These are phyloP conservation scores for Uloborus plumipes DNA, from an alignment of 2,888 invertebrate genomes.

Conservation along the genomic window DNA sequence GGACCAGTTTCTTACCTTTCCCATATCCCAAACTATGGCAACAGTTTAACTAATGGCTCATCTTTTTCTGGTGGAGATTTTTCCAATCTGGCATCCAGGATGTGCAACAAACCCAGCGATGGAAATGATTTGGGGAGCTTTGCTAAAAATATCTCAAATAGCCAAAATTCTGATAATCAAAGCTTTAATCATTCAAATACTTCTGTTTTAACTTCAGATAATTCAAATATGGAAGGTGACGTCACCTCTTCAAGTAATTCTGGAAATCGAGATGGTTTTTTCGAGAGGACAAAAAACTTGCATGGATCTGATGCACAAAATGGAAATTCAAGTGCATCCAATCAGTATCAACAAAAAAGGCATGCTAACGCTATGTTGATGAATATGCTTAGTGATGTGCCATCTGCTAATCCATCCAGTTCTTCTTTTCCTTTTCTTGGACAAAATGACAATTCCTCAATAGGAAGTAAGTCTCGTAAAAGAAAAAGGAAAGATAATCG, in stretches of 20 bases:
- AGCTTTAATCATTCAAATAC: slow-evolving; percentile 42
- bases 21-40: slow-evolving; percentile 62
- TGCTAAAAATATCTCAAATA: slow-evolving; percentile 38
- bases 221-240: slow-evolving; percentile 30
- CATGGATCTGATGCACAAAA: slow-evolving; percentile 20
- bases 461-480: slow-evolving; percentile 66
- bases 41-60: slow-evolving; percentile 60
- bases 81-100: slow-evolving; percentile 60
- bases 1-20: slow-evolving; percentile 59
- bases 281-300: slow-evolving; percentile 47
- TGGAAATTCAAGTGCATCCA: slow-evolving; percentile 23
- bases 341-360: slow-evolving; percentile 39
- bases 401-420: slow-evolving; percentile 65
- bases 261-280: slow-evolving; percentile 19
- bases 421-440: slow-evolving; percentile 60
- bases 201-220: slow-evolving; percentile 25
- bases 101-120: slow-evolving; percentile 58
- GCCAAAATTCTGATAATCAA: slow-evolving; percentile 51
- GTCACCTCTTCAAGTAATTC: slow-evolving; percentile 14
- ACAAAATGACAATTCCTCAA: slow-evolving; percentile 25
- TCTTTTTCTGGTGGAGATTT: slow-evolving; percentile 63
- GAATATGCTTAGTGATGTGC: slow-evolving; percentile 67
- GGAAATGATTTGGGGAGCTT: slow-evolving; percentile 31
- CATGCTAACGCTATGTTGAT: slow-evolving; percentile 67
- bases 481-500: slow-evolving; percentile 68